Evolutionary conservation across 2,113 vertebrate genomes (phyloP).

Genomic region (Noturus placidus): DNA sequence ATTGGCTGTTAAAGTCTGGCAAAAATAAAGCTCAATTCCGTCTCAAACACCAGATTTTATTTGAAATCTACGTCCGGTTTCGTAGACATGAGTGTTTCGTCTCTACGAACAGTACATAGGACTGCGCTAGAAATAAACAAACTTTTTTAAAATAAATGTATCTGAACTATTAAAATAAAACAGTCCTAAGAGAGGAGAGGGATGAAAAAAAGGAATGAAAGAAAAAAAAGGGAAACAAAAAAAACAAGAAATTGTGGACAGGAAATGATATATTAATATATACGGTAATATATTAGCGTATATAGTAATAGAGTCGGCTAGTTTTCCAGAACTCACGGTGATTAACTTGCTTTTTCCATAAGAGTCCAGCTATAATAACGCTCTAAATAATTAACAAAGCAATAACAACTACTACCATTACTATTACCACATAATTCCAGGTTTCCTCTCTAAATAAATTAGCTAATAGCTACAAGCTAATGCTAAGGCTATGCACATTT

Average conservation of each 20-base stretch:
- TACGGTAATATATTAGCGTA: too few species aligned
- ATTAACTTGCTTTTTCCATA: not conserved
- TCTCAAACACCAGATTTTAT: not conserved
- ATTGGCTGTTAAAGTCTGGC: not conserved
- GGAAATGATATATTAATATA: too few species aligned
- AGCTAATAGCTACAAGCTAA: conserved; percentile 6
- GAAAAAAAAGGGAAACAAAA: not conserved
- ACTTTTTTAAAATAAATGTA: not conserved
- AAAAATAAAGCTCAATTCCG: not conserved
- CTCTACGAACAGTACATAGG: too few species aligned
- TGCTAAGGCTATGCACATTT: conserved; percentile 4
- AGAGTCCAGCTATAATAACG: not conserved
- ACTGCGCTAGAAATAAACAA: not conserved
- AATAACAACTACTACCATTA: not conserved
- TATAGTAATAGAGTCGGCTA: too few species aligned
- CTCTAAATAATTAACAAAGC: not conserved
- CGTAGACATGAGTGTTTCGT: too few species aligned
- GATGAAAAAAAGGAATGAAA: not conserved
- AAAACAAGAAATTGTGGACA: not conserved
- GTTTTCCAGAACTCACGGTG: not conserved
- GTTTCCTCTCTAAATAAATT: not conserved
- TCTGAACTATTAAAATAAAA: not conserved
- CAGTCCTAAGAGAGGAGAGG: not conserved
- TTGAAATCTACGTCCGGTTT: too few species aligned
- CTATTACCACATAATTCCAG: not conserved